phyloP scores from a whole-genome alignment of 2,888 invertebrate genomes.

The Metellina segmentata region DNA sequence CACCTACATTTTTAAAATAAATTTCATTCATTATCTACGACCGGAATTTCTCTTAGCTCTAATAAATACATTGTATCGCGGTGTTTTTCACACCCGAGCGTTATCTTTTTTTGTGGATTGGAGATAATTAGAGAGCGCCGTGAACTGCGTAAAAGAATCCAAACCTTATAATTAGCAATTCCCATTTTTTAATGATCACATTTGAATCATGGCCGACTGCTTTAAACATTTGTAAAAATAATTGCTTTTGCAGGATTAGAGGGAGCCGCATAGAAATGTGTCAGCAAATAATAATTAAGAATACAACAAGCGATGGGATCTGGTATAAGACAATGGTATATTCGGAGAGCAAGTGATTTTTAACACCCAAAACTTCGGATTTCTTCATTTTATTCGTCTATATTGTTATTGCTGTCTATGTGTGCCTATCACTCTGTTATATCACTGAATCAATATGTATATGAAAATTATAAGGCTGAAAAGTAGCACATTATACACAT shows the following conservation, averaged over 20 bases:
- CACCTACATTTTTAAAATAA: background rate
- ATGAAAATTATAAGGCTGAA: too few species aligned
- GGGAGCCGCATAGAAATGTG: background rate
- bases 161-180: slow-evolving; percentile 18
- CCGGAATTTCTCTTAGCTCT: slow-evolving; percentile 15
- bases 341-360: too few species aligned
- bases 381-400: too few species aligned
- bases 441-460: too few species aligned
- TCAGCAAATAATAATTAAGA: background rate
- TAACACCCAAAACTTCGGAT: too few species aligned
- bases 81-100: slow-evolving; percentile 10
- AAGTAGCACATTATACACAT: too few species aligned
- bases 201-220: slow-evolving; percentile 18
- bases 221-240: slow-evolving; percentile 12
- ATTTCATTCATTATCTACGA: background rate
- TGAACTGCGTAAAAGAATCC: slow-evolving; percentile 14
- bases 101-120: slow-evolving; percentile 14
- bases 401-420: too few species aligned
- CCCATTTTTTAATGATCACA: slow-evolving; percentile 16
- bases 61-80: background rate
- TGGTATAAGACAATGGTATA: too few species aligned
- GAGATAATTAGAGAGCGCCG: slow-evolving; percentile 20
- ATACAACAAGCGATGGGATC: too few species aligned
- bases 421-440: too few species aligned
- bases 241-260: background rate